phyloP scores from a whole-genome alignment of 2,113 vertebrate genomes.

The Rutilus rutilus region DNA sequence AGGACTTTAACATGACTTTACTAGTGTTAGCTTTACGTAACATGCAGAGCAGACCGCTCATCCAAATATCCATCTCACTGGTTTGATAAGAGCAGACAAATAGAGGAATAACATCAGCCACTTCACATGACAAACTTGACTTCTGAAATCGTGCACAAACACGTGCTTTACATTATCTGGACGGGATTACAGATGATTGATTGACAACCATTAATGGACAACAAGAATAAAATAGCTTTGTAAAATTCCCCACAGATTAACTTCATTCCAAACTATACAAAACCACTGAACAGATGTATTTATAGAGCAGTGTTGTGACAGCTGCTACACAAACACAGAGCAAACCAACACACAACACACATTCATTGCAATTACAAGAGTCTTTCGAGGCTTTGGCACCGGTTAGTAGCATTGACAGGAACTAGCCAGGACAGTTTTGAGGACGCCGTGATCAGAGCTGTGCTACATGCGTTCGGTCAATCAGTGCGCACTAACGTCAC shows the following conservation, averaged over 20 bases:
- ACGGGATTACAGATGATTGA: not conserved
- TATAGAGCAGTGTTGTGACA: not conserved
- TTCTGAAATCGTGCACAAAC: not conserved
- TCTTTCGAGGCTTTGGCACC: not conserved
- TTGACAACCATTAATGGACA: not conserved
- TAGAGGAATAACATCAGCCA: not conserved
- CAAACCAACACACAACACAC: not conserved
- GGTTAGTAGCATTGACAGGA: too few species aligned
- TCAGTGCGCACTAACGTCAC: too few species aligned
- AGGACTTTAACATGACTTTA: slow-evolving; percentile 15
- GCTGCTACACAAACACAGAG: not conserved
- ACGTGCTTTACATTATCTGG: too few species aligned
- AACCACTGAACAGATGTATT: not conserved
- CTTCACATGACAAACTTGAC: not conserved
- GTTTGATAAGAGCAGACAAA: not conserved
- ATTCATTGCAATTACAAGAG: not conserved
- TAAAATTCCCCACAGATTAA: not conserved
- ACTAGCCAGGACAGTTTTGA: too few species aligned
- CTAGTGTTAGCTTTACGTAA: not conserved
- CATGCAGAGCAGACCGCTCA: not conserved
- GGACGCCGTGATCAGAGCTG: too few species aligned
- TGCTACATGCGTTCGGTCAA: too few species aligned
- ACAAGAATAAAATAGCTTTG: not conserved
- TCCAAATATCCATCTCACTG: not conserved
- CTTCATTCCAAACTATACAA: not conserved